phyloP scores from a whole-genome alignment of 2,113 vertebrate species.

The Chlamydotis undulata region DNA sequence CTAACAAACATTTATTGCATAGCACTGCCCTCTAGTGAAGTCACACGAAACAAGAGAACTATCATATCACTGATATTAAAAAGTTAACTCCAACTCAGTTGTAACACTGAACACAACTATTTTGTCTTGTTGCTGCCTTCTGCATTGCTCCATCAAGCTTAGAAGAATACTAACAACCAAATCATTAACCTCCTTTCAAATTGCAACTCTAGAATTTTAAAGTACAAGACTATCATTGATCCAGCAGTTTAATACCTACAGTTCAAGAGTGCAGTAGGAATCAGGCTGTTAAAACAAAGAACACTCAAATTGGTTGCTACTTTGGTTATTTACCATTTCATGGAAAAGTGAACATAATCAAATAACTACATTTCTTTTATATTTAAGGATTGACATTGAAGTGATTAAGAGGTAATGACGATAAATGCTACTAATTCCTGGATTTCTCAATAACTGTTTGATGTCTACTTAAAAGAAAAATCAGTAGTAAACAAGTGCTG shows the following conservation, averaged over 20 bases:
- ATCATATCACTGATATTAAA: neutral
- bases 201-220: neutral
- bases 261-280: neutral
- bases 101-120: neutral
- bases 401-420: neutral
- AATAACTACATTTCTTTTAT: neutral
- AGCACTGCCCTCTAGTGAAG: slow-evolving; percentile 88
- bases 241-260: neutral
- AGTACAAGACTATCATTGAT: neutral
- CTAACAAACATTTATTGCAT: slow-evolving; percentile 77
- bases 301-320: neutral
- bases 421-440: neutral
- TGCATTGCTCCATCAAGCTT: neutral
- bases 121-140: neutral
- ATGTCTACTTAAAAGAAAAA: neutral
- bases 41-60: neutral
- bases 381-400: neutral
- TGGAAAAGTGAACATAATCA: neutral
- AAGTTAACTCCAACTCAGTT: neutral
- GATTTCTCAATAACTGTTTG: neutral
- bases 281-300: neutral
- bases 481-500: neutral
- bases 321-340: neutral
- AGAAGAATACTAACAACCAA: neutral
- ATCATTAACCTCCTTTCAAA: neutral